Evolutionary conservation across 2,797 vertebrate genomes (phyloP).

Genomic region (Bufotes viridis): DNA sequence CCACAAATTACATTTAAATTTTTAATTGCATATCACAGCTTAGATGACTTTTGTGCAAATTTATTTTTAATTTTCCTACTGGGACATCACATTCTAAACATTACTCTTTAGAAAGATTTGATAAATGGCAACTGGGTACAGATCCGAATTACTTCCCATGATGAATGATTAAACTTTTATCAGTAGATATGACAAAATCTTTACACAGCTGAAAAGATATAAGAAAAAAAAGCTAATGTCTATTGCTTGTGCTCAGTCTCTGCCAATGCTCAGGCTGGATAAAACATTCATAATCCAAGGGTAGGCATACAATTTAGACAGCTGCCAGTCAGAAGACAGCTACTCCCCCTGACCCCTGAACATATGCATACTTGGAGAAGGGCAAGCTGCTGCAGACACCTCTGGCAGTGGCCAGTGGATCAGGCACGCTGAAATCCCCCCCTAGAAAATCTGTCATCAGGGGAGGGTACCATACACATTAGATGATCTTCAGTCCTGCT

Average conservation of each 20-base stretch:
- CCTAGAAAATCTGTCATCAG: no score
- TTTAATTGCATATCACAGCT: constrained; percentile 53
- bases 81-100: constrained; percentile 41
- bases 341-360: no score
- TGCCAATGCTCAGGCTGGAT: background rate
- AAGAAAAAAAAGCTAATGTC: background rate
- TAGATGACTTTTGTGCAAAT: constrained; percentile 47
- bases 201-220: background rate
- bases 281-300: background rate
- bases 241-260: background rate
- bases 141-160: constrained; percentile 21
- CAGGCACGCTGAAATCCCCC: no score
- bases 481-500: no score
- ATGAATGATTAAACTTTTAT: constrained; percentile 34
- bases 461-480: no score
- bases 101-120: constrained; percentile 33
- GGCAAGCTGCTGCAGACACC: no score
- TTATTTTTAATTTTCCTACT: constrained; percentile 53
- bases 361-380: no score
- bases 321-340: no score
- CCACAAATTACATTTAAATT: constrained; percentile 58
- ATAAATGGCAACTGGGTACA: constrained; percentile 21
- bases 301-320: no score
- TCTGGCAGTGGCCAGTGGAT: no score
- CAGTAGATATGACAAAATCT: constrained; percentile 21